Evolutionary conservation across 2,888 invertebrate species (phyloP).

Genomic region (Brenthis hecate): DNA sequence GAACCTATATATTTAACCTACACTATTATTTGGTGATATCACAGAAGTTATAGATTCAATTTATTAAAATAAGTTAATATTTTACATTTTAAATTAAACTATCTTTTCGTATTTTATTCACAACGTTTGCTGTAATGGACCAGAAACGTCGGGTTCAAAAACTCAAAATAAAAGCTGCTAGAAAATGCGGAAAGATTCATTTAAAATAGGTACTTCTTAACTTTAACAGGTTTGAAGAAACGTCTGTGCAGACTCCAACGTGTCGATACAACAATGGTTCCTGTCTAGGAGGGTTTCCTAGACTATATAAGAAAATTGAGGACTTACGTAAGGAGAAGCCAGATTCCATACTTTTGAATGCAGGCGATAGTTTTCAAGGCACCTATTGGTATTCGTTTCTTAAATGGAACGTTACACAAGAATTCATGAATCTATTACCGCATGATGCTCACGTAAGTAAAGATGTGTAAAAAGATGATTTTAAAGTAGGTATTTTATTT

Average conservation of each 20-base stretch:
- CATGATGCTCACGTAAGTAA: constrained; percentile 89
- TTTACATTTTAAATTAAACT: too few relatives aligned
- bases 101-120: too few relatives aligned
- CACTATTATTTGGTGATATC: too few relatives aligned
- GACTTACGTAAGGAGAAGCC: constrained; percentile 72
- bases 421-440: constrained; percentile 88
- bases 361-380: constrained; percentile 93
- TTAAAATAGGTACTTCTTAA: background rate
- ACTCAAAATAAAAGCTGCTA: too few relatives aligned
- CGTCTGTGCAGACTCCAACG: constrained; percentile 77
- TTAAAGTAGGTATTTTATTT: too few relatives aligned
- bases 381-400: constrained; percentile 91
- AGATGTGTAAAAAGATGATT: background rate
- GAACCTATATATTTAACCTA: too few relatives aligned
- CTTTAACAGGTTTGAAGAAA: constrained; percentile 82
- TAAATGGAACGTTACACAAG: constrained; percentile 88
- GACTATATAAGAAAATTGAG: constrained; percentile 82
- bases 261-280: constrained; percentile 78
- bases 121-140: too few relatives aligned
- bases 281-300: constrained; percentile 87
- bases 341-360: constrained; percentile 87
- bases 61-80: too few relatives aligned
- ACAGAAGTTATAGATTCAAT: too few relatives aligned
- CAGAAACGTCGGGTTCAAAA: too few relatives aligned
- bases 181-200: background rate